Conservation (phyloP, 2,113 vertebrate genomes). For the Myotis yumanensis region DNA sequence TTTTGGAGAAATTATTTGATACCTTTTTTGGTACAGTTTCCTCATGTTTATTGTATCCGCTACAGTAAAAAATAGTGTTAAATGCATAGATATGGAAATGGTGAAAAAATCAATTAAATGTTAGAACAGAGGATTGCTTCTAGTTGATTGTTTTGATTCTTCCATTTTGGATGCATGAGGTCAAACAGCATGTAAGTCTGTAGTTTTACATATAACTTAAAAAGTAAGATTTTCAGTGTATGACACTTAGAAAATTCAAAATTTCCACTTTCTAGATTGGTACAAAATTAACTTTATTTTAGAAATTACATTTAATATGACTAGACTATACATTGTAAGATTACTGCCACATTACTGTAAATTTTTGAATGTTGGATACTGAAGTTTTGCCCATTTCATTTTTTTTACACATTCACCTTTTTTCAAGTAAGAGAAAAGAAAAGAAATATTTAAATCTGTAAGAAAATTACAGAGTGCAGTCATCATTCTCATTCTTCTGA, state of each 20-base stretch:
- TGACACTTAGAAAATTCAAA: background rate
- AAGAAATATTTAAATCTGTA: slow-evolving; percentile 58
- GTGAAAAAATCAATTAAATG: background rate
- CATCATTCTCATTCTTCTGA: slow-evolving; percentile 40
- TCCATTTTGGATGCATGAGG: background rate
- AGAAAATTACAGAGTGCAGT: slow-evolving; percentile 63
- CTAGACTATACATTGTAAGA: background rate
- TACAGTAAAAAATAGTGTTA: background rate
- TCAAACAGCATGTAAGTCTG: background rate
- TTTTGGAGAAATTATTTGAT: background rate
- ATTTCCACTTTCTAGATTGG: background rate
- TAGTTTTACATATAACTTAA: background rate
- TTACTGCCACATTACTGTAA: background rate
- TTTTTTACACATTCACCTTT: slow-evolving; percentile 34
- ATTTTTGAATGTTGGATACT: slow-evolving; percentile 33
- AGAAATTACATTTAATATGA: slow-evolving; percentile 53
- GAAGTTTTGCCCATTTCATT: slow-evolving; percentile 48
- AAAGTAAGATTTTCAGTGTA: slow-evolving; percentile 9
- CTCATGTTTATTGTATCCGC: background rate
- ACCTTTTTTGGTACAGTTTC: background rate
- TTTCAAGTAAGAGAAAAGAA: slow-evolving; percentile 51
- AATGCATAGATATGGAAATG: background rate
- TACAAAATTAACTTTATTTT: slow-evolving; percentile 43
- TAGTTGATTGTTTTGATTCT: background rate
- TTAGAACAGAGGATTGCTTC: background rate